Base-by-base conservation (phyloP, 2,797 vertebrate species). In the Typhlichthys subterraneus region DNA sequence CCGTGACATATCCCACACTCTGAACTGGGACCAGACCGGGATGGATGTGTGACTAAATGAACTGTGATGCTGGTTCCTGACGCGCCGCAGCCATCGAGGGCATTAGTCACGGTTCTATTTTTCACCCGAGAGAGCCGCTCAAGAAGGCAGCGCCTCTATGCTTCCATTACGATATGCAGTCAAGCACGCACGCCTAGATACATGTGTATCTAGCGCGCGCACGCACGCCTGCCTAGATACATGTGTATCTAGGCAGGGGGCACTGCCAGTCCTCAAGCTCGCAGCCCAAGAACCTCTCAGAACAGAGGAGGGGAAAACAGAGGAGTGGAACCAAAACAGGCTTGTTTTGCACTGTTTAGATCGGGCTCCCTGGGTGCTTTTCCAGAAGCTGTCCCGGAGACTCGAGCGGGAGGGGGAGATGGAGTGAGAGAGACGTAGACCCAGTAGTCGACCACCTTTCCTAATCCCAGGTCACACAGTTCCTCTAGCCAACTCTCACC, bases 1-100 rank as follows among this genome's bases (percentile, higher is more conserved):
- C 60, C 42, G 64, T 82, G 80, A 87, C 81, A 83, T 73, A 82
- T 81, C 68, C 78, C 80, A 84, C 71, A 85, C 82, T 85, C 75
- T 83, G 82, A 82, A 80, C 77, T 66, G 69, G 75, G 77, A 87
- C 76, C 80, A 80, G 76, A 82, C 73, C 70, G 73, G 79, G 84
- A 81, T 84, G 69, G 64, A 82, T 82, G 71, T 84, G 70, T 75
- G 73, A 83, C 80, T 85, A 80, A 85, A 83, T 88, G 76, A 83
- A 76, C 79, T 81, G 81, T 70, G 80, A 85, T 73, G 63, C 74
- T 83, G 52, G 59, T 74, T 86, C 71, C 70, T 80, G 72, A 88
- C 75, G 65, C 46, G 14, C 81, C 77, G 49, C 75, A 84, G 77
- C 77, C 76, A 82, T 85, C 79, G 42, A 73, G 80, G 63, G 80